Evolutionary conservation across 2,888 invertebrate genomes (phyloP).

Genomic region (Stomorhina lunata): DNA sequence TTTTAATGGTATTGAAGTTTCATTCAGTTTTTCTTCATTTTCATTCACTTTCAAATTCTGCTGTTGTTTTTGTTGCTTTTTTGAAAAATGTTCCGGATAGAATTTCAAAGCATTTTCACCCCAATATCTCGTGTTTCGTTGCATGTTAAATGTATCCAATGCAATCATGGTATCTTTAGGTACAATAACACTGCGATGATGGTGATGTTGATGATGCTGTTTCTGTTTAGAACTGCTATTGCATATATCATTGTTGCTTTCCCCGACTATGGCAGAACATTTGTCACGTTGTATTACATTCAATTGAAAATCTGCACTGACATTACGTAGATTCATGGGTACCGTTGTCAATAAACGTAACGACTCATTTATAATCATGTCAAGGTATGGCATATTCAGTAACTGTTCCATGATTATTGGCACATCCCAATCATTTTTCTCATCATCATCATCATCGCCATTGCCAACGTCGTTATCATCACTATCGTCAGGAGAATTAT

Average conservation of each 20-base stretch:
- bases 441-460: not conserved
- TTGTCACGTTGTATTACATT: constrained; percentile 40
- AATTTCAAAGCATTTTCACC: constrained; percentile 75
- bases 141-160: constrained; percentile 77
- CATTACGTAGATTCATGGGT: constrained; percentile 76
- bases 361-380: constrained; percentile 77
- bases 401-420: constrained; percentile 69
- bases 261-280: not conserved
- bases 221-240: not conserved
- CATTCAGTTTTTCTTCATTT: not conserved
- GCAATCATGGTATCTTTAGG: constrained; percentile 76
- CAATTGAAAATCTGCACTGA: constrained; percentile 75
- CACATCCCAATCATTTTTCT: constrained; percentile 9
- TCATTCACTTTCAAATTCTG: not conserved
- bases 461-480: not conserved
- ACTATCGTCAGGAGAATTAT: not conserved
- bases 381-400: constrained; percentile 75
- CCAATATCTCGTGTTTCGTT: constrained; percentile 76
- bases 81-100: constrained; percentile 75
- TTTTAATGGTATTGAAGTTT: constrained; percentile 18
- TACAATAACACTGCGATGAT: constrained; percentile 61
- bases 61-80: constrained; percentile 2
- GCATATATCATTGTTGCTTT: too few relatives aligned
- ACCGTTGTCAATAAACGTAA: constrained; percentile 76
- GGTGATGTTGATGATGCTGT: not conserved